Evolutionary conservation across 2,113 vertebrate genomes (phyloP), one percentile per base, ranked within the genome.

Genomic region (Ictalurus furcatus): DNA sequence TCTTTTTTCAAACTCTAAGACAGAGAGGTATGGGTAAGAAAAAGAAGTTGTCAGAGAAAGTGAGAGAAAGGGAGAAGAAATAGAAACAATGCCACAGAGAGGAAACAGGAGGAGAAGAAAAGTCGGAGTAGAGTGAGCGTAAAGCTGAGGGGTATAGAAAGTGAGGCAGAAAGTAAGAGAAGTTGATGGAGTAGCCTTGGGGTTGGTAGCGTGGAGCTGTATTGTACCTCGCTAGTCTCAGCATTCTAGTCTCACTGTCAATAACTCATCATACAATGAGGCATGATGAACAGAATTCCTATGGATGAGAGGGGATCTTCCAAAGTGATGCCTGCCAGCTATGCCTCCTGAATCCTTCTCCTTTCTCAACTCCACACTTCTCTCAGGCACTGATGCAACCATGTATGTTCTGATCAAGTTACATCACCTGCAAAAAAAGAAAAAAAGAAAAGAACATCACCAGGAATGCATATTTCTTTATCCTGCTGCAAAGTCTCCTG

Each of bases 241-340:
- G 61, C 88, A 71, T 83, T 48, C 82, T 89, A 34, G 86, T 90
- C 85, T 86, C 82, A 61, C 83, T 79, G 56, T 92, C 89, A 91
- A 90, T 91, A 91, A 91, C 90, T 91, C 90, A 91, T 92, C 91
- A 91, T 87, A 91, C 92, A 89, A 85, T 85, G 89, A 84, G 73
- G 87, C 83, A 67, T 89, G 89, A 71, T 88, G 87, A 84, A 86
- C 85, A 88, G 86, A 88, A 90, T 89, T 87, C 85, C 89, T 85
- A 56, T 74, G 69, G 89, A 88, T 90, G 89, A 85, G 87, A 88
- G 85, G 58, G 76, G 67, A 86, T 61, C 83, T 48, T 91, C 88
- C 71, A 67, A 91, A 91, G 69, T 67, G 85, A 89, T 88, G 88
- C 88, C 90, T 88, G 86, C 89, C 90, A 90, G 89, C 89, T 85